A percentile compares a stretch with the other conserved stretches of the same genome.
These are phyloP conservation scores for Ceratothoa steindachneri DNA, from an alignment of 2,888 invertebrate genomes.

Conservation along the genomic window DNA sequence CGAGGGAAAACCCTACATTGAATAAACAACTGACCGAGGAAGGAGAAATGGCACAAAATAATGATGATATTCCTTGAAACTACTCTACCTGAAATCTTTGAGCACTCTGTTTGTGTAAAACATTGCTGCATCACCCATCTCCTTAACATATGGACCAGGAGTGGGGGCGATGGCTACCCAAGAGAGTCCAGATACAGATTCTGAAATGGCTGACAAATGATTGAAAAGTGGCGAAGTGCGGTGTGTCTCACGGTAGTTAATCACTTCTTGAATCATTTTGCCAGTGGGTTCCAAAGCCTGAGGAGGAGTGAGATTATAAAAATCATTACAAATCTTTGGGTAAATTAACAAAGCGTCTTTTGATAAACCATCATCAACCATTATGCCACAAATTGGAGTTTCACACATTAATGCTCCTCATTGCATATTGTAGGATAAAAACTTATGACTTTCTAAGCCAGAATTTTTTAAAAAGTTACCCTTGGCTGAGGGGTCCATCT, in stretches of 20 bases:
- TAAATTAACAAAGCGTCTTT: too few species aligned
- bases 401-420: too few species aligned
- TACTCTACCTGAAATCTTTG: conserved; percentile 66
- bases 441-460: too few species aligned
- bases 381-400: too few species aligned
- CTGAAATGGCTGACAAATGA: conserved; percentile 91
- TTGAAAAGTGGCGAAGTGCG: conserved; percentile 82
- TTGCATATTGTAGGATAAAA: too few species aligned
- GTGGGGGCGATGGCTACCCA: conserved; percentile 88
- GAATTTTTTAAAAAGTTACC: too few species aligned
- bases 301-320: too few species aligned
- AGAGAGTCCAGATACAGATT: conserved; percentile 90
- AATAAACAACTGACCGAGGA: too few species aligned
- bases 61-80: background rate
- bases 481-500: too few species aligned
- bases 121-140: conserved; percentile 96
- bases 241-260: conserved; percentile 83
- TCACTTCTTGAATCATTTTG: conserved; percentile 74
- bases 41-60: background rate
- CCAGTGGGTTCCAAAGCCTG: conserved; percentile 73
- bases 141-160: conserved; percentile 93
- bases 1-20: background rate
- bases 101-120: conserved; percentile 97
- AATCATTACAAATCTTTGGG: too few species aligned
- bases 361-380: too few species aligned